Conservation (phyloP, 2,797 vertebrate genomes). For the Tapera naevia region DNA sequence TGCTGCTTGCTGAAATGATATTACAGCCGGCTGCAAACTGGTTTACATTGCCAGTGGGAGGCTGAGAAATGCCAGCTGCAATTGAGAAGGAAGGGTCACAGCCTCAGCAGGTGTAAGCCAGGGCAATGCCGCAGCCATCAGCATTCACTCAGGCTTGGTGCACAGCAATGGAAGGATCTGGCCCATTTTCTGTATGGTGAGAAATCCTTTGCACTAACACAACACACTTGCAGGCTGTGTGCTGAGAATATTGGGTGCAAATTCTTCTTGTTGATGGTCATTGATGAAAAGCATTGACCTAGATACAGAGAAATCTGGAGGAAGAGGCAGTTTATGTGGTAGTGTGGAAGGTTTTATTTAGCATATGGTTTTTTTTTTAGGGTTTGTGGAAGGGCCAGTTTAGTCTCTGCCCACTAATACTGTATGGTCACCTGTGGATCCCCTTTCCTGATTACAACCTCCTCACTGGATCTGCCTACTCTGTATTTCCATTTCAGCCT, state of each 20-base stretch:
- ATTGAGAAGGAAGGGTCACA: not conserved
- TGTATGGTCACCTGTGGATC: no score
- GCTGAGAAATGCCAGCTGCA: not conserved
- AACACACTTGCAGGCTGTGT: not conserved
- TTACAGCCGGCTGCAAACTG: not conserved
- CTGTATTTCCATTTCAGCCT: not conserved
- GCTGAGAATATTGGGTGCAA: not conserved
- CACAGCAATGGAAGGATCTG: not conserved
- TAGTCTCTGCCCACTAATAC: not conserved
- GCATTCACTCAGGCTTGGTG: not conserved
- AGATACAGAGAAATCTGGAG: not conserved
- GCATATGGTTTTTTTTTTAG: not conserved
- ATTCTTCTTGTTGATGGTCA: not conserved
- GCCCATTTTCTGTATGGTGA: rapidly evolving
- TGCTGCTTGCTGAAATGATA: slow-evolving; percentile 23
- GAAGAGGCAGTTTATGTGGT: not conserved
- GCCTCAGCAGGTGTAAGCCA: not conserved
- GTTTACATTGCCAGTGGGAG: not conserved
- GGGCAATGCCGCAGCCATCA: rapidly evolving
- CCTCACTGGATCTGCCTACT: not conserved
- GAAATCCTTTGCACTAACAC: not conserved
- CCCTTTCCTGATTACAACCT: not conserved
- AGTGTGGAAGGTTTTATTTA: not conserved
- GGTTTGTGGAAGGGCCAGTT: not conserved
- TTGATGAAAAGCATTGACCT: not conserved